These are phyloP conservation scores for Hassar affinis DNA, from an alignment of 2,113 vertebrate genomes.

Conservation along the genomic window DNA sequence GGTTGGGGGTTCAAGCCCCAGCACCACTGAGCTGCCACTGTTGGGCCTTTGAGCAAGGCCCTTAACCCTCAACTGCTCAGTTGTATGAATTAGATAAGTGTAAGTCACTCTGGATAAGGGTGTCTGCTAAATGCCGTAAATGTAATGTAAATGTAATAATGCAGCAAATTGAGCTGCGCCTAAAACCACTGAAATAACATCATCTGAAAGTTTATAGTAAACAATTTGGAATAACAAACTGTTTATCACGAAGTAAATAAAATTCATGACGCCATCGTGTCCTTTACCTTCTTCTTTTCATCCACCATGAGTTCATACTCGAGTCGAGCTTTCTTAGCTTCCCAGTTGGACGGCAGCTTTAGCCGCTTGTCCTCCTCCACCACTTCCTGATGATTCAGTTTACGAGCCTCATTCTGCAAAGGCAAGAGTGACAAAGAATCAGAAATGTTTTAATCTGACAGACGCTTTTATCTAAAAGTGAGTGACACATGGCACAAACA, in stretches of 20 bases:
- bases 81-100: no score
- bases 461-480: not conserved
- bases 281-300: constrained; percentile 85
- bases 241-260: not conserved
- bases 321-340: constrained; percentile 89
- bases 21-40: no score
- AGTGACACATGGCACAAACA: not conserved
- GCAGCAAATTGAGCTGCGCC: not conserved
- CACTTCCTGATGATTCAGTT: constrained; percentile 91
- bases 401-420: constrained; percentile 88
- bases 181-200: not conserved
- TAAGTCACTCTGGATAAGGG: no score
- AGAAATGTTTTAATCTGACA: not conserved
- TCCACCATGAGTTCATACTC: constrained; percentile 88
- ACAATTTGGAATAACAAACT: not conserved
- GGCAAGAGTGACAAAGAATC: not conserved
- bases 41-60: no score
- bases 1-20: no score
- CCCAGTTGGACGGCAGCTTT: constrained; percentile 92
- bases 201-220: not conserved
- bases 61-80: no score
- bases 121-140: no score
- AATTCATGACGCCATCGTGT: not conserved
- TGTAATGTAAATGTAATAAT: no score
- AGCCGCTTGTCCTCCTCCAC: constrained; percentile 91